A percentile compares a stretch with the other conserved stretches of the same genome.
phyloP scores from a whole-genome alignment of 2,113 vertebrate genomes.

The Poeciliopsis retropinna region DNA sequence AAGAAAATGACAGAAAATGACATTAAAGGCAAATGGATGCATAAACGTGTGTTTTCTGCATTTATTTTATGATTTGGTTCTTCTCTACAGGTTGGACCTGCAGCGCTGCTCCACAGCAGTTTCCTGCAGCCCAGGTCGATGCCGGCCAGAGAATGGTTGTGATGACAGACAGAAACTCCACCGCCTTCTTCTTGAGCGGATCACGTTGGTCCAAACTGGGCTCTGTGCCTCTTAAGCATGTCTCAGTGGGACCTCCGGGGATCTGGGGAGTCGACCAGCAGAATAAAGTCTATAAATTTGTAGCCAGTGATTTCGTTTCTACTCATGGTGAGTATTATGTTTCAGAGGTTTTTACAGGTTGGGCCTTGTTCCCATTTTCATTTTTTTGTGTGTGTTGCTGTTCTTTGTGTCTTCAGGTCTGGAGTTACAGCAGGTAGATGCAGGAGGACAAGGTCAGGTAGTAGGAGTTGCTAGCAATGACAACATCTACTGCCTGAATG shows the following conservation, averaged over 20 bases:
- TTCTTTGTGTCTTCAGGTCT: background rate
- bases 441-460: constrained; percentile 22
- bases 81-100: constrained; percentile 23
- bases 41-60: background rate
- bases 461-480: background rate
- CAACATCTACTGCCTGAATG: background rate
- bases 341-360: background rate
- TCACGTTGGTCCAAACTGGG: background rate
- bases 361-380: background rate
- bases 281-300: background rate
- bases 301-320: fast-evolving
- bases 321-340: background rate
- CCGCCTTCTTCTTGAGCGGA: constrained; percentile 6
- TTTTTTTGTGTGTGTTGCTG: background rate
- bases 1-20: no score
- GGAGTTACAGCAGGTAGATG: constrained; percentile 27
- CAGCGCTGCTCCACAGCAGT: fast-evolving
- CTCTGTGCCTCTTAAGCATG: background rate
- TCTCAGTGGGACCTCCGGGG: constrained; percentile 37
- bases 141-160: constrained; percentile 32
- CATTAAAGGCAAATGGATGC: no score
- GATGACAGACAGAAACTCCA: background rate
- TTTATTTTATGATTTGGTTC: background rate
- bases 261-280: background rate
- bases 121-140: constrained; percentile 25